These are phyloP conservation scores for Trematomus bernacchii DNA, from an alignment of 2,797 vertebrate species.

Conservation along the genomic window DNA sequence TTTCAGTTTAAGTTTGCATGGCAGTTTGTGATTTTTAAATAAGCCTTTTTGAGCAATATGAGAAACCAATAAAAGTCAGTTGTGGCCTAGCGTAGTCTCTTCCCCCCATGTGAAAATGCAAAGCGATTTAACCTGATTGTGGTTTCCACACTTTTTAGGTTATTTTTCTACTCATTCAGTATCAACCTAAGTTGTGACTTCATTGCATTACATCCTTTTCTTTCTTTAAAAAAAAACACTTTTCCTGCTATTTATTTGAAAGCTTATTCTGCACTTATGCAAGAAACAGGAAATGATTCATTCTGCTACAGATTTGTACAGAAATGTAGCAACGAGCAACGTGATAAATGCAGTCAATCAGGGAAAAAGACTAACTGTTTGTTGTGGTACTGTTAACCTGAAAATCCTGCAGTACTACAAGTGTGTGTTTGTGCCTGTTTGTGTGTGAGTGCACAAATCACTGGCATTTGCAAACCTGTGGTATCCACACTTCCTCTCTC, in stretches of 20 bases:
- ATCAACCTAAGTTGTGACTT: constrained; percentile 21
- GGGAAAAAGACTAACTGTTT: constrained; percentile 12
- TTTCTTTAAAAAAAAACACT: neutral
- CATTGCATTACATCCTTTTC: neutral
- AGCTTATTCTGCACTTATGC: constrained; percentile 12
- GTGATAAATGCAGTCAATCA: constrained; percentile 2
- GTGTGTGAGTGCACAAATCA: constrained; percentile 51
- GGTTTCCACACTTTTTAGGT: constrained; percentile 75
- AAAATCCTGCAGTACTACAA: constrained; percentile 22
- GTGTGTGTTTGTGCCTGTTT: constrained; percentile 19
- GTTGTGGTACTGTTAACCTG: constrained; percentile 13
- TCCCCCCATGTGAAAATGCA: constrained; percentile 36
- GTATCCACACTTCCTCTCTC: constrained; percentile 77
- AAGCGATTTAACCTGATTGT: constrained; percentile 72
- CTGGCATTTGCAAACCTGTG: constrained; percentile 71
- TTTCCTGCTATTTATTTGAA: constrained; percentile 21
- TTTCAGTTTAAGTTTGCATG: neutral
- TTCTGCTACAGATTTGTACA: constrained; percentile 19
- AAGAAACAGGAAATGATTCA: constrained; percentile 66
- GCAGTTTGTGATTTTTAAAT: neutral
- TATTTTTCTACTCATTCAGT: constrained; percentile 39
- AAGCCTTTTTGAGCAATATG: constrained; percentile 1
- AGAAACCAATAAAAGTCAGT: constrained; percentile 1
- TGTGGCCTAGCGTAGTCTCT: constrained; percentile 23
- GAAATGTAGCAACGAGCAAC: constrained; percentile 8